phyloP scores from a whole-genome alignment of 2,888 invertebrate species.

The Aphidoletes aphidimyza region DNA sequence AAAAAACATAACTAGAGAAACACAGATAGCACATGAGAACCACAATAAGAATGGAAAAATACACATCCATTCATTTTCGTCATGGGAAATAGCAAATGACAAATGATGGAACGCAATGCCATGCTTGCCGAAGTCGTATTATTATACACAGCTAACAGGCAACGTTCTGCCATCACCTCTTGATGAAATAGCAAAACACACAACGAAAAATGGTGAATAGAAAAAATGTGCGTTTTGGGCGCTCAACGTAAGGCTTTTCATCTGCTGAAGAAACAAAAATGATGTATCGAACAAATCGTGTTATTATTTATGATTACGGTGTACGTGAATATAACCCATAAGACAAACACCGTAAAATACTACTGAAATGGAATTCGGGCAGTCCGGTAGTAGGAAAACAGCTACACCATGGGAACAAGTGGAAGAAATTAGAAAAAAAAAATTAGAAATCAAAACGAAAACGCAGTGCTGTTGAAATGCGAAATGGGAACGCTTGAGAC shows the following conservation, averaged over 20 bases:
- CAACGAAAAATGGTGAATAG: not conserved
- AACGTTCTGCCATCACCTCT: not conserved
- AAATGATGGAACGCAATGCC: too few species aligned
- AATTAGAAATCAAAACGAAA: not conserved
- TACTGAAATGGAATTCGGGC: too few species aligned
- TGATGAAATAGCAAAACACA: not conserved
- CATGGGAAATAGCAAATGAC: not conserved
- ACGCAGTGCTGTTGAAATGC: not conserved
- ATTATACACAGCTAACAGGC: too few species aligned
- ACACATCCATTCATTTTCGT: constrained; percentile 19
- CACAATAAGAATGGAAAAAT: not conserved
- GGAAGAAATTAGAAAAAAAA: constrained; percentile 16
- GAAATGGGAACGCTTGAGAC: not conserved
- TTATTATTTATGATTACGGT: constrained; percentile 26
- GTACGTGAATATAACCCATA: not conserved
- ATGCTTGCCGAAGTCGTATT: too few species aligned
- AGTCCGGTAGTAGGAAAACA: too few species aligned
- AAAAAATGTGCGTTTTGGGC: not conserved
- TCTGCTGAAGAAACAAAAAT: constrained; percentile 27
- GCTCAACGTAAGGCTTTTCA: not conserved
- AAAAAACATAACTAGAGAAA: not conserved
- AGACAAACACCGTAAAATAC: constrained; percentile 23
- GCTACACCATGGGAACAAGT: not conserved
- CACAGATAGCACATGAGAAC: not conserved
- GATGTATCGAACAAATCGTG: constrained; percentile 7